Conservation (phyloP, 2,888 invertebrate genomes). For the Isotomurus palustris region DNA sequence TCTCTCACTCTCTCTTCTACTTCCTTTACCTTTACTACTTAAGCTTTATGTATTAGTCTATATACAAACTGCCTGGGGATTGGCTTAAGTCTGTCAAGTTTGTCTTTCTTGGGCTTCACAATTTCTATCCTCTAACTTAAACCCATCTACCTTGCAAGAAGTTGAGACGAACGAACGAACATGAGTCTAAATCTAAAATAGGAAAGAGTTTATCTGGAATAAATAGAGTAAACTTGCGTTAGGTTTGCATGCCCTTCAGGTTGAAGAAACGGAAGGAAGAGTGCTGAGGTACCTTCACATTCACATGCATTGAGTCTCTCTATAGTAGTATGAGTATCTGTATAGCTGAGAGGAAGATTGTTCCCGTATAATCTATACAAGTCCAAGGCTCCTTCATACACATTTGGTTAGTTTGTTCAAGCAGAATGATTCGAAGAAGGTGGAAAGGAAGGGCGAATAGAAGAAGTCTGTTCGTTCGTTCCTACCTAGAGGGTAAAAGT, state of each 20-base stretch:
- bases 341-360: background rate
- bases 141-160: background rate
- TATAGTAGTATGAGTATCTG: background rate
- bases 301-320: background rate
- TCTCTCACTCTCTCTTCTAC: no score
- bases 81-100: slow-evolving; percentile 33
- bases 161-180: background rate
- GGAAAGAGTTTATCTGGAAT: background rate
- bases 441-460: background rate
- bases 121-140: no score
- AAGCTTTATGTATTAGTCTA: no score
- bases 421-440: background rate
- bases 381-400: background rate
- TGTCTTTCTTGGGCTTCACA: slow-evolving; percentile 21
- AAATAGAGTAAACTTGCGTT: background rate
- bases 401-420: background rate
- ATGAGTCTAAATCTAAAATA: background rate
- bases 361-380: background rate
- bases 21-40: no score
- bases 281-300: no score
- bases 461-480: no score
- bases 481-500: background rate
- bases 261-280: background rate
- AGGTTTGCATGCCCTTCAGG: background rate
- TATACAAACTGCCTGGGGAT: slow-evolving; percentile 22